Evolutionary conservation across 2,113 vertebrate species (phyloP), one percentile per base, ranked within the genome.

Genomic region (Haliaeetus leucogaster): DNA sequence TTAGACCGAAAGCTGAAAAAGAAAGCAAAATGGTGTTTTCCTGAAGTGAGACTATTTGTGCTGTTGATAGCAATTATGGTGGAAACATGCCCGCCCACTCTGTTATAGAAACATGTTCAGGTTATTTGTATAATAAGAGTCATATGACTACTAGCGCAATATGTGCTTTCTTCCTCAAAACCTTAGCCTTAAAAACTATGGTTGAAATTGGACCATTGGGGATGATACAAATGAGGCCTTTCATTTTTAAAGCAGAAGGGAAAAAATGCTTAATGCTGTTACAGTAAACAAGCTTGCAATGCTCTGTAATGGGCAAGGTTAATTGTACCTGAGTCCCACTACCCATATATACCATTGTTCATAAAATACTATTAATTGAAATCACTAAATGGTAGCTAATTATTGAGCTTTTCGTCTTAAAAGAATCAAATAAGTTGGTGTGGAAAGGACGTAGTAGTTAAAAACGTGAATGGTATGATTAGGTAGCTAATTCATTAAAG

Each of bases 191-290:
- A 47, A 84, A 95, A 91, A 20, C 40, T 66, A 1, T 79, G 40
- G 30, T 58, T 73, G 45, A 88, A 96, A 94, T 77, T 73, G 66
- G 71, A 63, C 88, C 26, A 0, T 30, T 77, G 82, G 85, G 92
- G 67, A 58, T 66, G 50, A 82, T 83, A 50, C 56, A 92, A 92
- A 91, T 86, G 79, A 88, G 40, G 58, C 47, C 72, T 90, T 94
- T 92, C 86, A 67, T 83, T 95, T 96, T 94, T 67, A 70, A 94
- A 90, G 73, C 16, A 34, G 79, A 66, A 77, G 68, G 86, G 58
- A 58, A 87, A 91, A 86, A 82, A 73, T 68, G 53, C 40, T 82
- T 87, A 80, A 53, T 7, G 27, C 10, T 70, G 43, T 73, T 86
- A 58, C 19, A 48, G 74, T 93, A 93, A 96, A 92, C 73, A 91